These are phyloP conservation scores for Nestor notabilis DNA, from an alignment of 2,113 vertebrate species.

Conservation along the genomic window DNA sequence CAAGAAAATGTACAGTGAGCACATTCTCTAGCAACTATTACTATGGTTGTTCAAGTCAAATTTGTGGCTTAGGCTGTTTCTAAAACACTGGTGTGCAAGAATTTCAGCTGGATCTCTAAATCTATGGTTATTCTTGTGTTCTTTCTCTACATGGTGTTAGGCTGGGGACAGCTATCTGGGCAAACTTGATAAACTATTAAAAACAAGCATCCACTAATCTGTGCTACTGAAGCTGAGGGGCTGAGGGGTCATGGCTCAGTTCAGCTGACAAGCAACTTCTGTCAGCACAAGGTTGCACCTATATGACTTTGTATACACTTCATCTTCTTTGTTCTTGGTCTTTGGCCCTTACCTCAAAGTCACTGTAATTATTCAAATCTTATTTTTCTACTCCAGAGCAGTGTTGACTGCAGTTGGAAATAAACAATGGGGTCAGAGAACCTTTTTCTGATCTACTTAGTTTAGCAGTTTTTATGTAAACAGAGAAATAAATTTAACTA, in stretches of 20 bases:
- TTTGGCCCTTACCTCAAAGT: not conserved
- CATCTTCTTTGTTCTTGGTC: not conserved
- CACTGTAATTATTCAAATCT: not conserved
- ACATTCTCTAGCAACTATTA: not conserved
- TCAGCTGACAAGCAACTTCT: not conserved
- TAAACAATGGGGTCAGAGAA: not conserved
- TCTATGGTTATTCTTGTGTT: not conserved
- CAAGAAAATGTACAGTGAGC: not conserved
- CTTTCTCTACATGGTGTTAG: not conserved
- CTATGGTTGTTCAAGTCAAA: not conserved
- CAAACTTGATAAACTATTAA: not conserved
- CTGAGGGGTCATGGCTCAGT: not conserved
- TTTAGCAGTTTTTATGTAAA: not conserved
- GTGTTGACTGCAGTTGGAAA: not conserved
- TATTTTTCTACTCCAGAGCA: not conserved
- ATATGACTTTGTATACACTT: not conserved
- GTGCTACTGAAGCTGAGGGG: not conserved
- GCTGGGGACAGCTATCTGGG: not conserved
- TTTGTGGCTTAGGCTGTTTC: not conserved
- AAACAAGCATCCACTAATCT: not conserved
- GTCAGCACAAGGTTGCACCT: not conserved
- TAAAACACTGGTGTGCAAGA: not conserved
- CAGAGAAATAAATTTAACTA: not conserved
- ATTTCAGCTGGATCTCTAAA: not conserved
- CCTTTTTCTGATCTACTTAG: not conserved